Evolutionary conservation across 2,888 invertebrate genomes (phyloP), one percentile per base, ranked within the genome.

Genomic region (Tetramorium bicarinatum): DNA sequence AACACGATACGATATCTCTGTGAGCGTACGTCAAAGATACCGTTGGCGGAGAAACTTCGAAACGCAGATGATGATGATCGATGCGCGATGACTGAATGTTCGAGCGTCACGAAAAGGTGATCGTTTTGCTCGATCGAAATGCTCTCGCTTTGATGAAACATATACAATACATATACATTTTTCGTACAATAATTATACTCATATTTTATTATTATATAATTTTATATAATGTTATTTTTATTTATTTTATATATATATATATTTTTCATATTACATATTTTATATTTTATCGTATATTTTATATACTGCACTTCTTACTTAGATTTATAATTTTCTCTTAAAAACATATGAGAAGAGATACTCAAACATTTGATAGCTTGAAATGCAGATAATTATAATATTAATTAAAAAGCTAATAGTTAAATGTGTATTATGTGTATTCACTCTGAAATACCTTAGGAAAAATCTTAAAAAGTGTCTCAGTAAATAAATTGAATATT

Each of bases 11-110:
- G 47, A 3, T 49, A 15, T 18, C 18, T 21, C 2, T 29, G 21
- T 18, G 38, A n/a, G 38, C 15, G 18, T 41, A 21, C 29, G 52
- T 52, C 41, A 41, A 13, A 66, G 52, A 54, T 77, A 52, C 64
- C 64, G 75, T 76, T 76, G 75, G 49, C 76, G 52, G 52, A 64
- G 64, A 64, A 64, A 76, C 64, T 64, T 38, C 18, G 56, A 56
- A 56, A 56, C 41, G 13, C 75, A 52, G 62, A 34, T 76, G 75
- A 64, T 38, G 76, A 64, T 64, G 52, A 76, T 76, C 64, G 38
- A 76, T 64, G 49, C n/a, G 21, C 29, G 21, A 62, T 34, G 9
- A 7, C 61, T n/a, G 34, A 29, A 52, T n/a, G 38, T 18, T 74
- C n/a, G n/a, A 59, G 29, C 41, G 38, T 54, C 25, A 18, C 52